Percentiles rank a stretch among this genome's conserved stretches.
phyloP scores from a whole-genome alignment of 2,113 vertebrate species.

The Bolborhynchus lineola region DNA sequence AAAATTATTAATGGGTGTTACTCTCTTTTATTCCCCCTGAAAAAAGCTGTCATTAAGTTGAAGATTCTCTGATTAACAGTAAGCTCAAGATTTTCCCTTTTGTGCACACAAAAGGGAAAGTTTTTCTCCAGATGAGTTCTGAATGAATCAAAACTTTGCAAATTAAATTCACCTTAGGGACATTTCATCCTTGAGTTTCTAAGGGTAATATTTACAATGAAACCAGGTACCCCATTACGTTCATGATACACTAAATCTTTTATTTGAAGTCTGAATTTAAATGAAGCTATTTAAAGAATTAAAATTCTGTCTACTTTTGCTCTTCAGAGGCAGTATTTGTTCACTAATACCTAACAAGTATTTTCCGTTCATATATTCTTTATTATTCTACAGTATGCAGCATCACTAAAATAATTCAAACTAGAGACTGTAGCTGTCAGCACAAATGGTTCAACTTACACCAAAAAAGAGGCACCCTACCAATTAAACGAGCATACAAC shows the following conservation, averaged over 20 bases:
- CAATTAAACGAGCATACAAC: not conserved
- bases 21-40: not conserved
- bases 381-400: not conserved
- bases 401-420: not conserved
- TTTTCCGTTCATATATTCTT: not conserved
- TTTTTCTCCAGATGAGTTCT: not conserved
- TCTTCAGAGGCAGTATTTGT: not conserved
- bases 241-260: slow-evolving; percentile 4
- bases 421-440: not conserved
- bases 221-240: not conserved
- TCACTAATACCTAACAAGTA: not conserved
- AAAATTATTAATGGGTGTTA: not conserved
- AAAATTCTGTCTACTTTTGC: not conserved
- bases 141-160: slow-evolving; percentile 34
- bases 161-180: slow-evolving; percentile 41
- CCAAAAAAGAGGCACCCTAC: not conserved
- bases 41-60: not conserved
- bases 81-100: slow-evolving; percentile 3
- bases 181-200: not conserved
- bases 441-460: not conserved
- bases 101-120: slow-evolving; percentile 9
- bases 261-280: slow-evolving; percentile 29
- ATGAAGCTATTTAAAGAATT: slow-evolving; percentile 21
- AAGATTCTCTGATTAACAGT: not conserved
- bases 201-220: slow-evolving; percentile 1